phyloP scores from a whole-genome alignment of 2,888 invertebrate genomes.

The Isoperla grammatica region DNA sequence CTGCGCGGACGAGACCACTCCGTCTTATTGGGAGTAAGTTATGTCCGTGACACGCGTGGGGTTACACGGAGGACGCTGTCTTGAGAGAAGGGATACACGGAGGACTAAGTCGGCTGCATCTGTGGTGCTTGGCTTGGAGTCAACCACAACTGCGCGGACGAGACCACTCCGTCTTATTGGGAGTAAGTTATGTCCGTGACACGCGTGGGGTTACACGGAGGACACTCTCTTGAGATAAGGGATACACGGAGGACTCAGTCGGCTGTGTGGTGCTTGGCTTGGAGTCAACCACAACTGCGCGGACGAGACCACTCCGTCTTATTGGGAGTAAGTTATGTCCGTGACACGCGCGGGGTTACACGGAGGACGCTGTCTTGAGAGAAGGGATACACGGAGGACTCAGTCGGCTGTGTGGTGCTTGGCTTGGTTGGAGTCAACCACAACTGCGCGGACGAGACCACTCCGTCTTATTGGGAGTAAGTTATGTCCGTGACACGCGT shows the following conservation, averaged over 20 bases:
- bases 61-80: neutral
- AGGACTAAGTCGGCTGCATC: no score
- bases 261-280: slow-evolving; percentile 8
- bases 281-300: slow-evolving; percentile 23
- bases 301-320: slow-evolving; percentile 20
- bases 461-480: slow-evolving; percentile 18
- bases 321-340: slow-evolving; percentile 21
- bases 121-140: slow-evolving; percentile 22
- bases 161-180: slow-evolving; percentile 23
- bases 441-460: slow-evolving; percentile 17
- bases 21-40: slow-evolving; percentile 22
- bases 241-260: no score
- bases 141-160: slow-evolving; percentile 21
- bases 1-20: slow-evolving; percentile 12
- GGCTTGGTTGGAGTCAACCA: slow-evolving; percentile 23
- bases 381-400: no score
- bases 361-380: no score
- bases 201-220: no score
- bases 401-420: slow-evolving; percentile 18
- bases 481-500: slow-evolving; percentile 4
- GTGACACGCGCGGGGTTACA: no score
- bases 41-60: slow-evolving; percentile 5
- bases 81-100: no score
- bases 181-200: slow-evolving; percentile 19
- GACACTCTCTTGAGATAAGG: no score